Conservation (phyloP, 1,140 invertebrate species). For the Sinonovacula constricta region DNA sequence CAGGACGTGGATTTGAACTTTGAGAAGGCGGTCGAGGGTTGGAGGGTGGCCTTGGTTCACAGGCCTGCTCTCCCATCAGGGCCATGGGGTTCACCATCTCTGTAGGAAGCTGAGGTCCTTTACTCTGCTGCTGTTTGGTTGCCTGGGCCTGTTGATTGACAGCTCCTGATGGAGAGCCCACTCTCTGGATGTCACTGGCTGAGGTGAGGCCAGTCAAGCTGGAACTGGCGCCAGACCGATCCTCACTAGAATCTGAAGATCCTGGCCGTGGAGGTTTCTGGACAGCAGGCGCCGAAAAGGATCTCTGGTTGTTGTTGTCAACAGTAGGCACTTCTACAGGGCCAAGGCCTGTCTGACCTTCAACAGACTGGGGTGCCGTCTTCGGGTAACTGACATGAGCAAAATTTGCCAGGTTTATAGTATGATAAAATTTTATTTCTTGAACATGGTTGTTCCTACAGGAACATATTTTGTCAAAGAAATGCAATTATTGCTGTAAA, state of each 20-base stretch:
- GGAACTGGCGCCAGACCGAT: slow-evolving; percentile 61
- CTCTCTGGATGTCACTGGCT: slow-evolving; percentile 63
- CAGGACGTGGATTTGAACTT: slow-evolving; percentile 57
- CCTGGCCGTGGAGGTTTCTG: slow-evolving; percentile 57
- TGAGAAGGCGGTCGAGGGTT: slow-evolving; percentile 57
- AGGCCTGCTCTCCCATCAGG: slow-evolving; percentile 52
- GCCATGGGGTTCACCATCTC: slow-evolving; percentile 67
- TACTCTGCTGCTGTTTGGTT: slow-evolving; percentile 34
- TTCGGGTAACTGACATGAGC: slow-evolving; percentile 71
- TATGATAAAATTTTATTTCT: too few relatives aligned
- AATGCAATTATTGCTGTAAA: background rate
- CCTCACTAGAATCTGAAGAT: slow-evolving; percentile 66
- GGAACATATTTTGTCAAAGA: too few relatives aligned
- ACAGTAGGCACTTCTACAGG: slow-evolving; percentile 12
- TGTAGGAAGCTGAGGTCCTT: slow-evolving; percentile 59
- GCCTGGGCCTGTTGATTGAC: background rate
- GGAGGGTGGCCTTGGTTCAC: slow-evolving; percentile 56
- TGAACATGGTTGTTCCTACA: too few relatives aligned
- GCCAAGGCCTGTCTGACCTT: slow-evolving; percentile 62
- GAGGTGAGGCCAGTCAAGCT: slow-evolving; percentile 69
- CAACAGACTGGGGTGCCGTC: slow-evolving; percentile 68
- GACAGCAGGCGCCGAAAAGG: slow-evolving; percentile 62
- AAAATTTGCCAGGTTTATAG: too few relatives aligned
- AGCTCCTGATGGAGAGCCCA: slow-evolving; percentile 48
- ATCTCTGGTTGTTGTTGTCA: slow-evolving; percentile 41